Evolutionary conservation across 2,113 vertebrate genomes (phyloP).

Genomic region (Asarcornis scutulata): DNA sequence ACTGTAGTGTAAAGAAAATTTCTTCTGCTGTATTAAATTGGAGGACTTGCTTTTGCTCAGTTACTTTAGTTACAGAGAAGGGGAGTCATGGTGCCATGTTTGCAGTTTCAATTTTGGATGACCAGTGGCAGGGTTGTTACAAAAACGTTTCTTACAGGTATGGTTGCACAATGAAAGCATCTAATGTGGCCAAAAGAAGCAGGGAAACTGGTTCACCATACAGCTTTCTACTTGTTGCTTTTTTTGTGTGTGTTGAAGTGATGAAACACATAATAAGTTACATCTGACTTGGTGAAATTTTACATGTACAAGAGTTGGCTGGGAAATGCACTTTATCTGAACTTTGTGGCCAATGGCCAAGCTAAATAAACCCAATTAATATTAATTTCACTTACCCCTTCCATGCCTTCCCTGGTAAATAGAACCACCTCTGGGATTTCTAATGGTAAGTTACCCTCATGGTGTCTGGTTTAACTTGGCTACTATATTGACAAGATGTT

Average conservation of each 20-base stretch:
- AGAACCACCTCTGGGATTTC: constrained; percentile 74
- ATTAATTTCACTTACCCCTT: constrained; percentile 76
- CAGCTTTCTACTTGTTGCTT: background rate
- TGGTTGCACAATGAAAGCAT: constrained; percentile 23
- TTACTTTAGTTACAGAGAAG: background rate
- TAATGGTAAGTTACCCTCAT: constrained; percentile 57
- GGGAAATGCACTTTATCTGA: constrained; percentile 77
- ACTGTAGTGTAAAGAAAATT: background rate
- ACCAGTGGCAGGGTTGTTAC: background rate
- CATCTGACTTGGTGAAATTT: constrained; percentile 65
- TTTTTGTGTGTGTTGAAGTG: constrained; percentile 20
- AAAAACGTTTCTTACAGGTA: constrained; percentile 16
- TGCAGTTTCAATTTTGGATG: constrained; percentile 20
- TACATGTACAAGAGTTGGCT: constrained; percentile 44
- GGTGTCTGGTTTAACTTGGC: constrained; percentile 64
- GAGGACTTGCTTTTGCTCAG: constrained; percentile 15
- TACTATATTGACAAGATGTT: constrained; percentile 28
- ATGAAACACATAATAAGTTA: constrained; percentile 61
- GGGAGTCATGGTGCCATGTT: background rate
- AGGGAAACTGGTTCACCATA: background rate
- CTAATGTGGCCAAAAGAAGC: constrained; percentile 23
- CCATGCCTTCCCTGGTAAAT: constrained; percentile 75
- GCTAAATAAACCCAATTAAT: constrained; percentile 80
- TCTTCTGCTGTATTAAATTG: background rate
- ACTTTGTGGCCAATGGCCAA: constrained; percentile 76